Evolutionary conservation across 2,888 invertebrate species (phyloP), one percentile per base, ranked within the genome.

Genomic region (Candidula unifasciata): DNA sequence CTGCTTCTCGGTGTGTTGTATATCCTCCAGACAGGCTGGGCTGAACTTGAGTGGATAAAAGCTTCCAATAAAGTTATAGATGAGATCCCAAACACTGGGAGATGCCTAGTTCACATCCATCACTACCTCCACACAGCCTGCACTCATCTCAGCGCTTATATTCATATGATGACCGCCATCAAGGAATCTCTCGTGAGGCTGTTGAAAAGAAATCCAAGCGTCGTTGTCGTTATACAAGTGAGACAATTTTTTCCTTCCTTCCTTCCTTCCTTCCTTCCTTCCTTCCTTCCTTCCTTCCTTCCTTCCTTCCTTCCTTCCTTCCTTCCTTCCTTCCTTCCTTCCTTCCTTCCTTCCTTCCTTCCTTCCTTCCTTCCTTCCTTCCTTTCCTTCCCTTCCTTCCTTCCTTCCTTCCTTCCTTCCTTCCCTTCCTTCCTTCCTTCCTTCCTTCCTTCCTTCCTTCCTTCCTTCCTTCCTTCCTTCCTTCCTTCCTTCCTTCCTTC

Each of bases 101-200:
- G 74, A 2, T 33, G 60, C 30, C n/a, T 82, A 35, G 60, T 82
- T 30, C 21, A 60, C n/a, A 2, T 82, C 24, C 54, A 82, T 64
- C 82, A 82, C 37, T 82, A 57, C 82, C 52, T 73, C 16, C 82
- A 82, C 64, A 13, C 60, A 24, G 73, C 73, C 57, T 27, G 30
- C 0, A 21, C 44, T 8, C 82, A 82, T 54, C 21, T 82, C 30
- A 82, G 73, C n/a, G 71, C 82, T 37, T 57, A 71, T n/a, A 54
- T 71, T 10, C 16, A 18, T 57, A 35, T 57, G 74, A 60, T 82
- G 57, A 37, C 33, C 27, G 74, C 57, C 37, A 35, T 74, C 74
- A 73, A 10, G 57, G 64, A 57, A 13, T 52, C 82, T 52, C 57
- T 82, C 8, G 37, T 37, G 13, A 54, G 74, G 35, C 44, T 74